A percentile compares a stretch with the other conserved stretches of the same genome.
These are phyloP conservation scores for Ceyx melanurus DNA, from an alignment of 2,113 vertebrate genomes.

Conservation along the genomic window DNA sequence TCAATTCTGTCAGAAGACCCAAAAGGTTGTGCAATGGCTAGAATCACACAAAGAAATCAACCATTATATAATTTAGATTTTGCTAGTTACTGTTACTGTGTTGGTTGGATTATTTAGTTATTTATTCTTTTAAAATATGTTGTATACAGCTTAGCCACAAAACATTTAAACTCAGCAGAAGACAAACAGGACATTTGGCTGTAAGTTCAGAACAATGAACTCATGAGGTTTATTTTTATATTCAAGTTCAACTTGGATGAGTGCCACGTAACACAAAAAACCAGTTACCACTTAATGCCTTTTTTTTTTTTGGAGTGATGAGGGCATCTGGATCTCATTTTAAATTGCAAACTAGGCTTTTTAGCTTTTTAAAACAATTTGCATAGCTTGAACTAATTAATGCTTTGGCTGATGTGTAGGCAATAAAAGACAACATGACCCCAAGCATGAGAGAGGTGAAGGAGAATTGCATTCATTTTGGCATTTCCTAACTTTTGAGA, in stretches of 20 bases:
- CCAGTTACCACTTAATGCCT: constrained; percentile 25
- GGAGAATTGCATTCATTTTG: neutral
- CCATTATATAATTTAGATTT: constrained; percentile 18
- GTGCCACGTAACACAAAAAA: constrained; percentile 51
- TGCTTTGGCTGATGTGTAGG: constrained; percentile 42
- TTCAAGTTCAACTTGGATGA: constrained; percentile 35
- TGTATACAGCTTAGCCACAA: constrained; percentile 60
- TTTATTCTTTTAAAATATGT: constrained; percentile 9
- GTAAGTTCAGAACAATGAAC: constrained; percentile 68
- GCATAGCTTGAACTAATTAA: constrained; percentile 65
- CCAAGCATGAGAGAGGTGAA: constrained; percentile 26
- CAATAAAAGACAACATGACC: constrained; percentile 58
- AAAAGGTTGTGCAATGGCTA: constrained; percentile 32
- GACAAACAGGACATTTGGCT: constrained; percentile 58
- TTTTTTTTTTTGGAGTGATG: constrained; percentile 16
- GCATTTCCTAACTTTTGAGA: constrained; percentile 6
- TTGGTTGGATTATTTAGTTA: neutral
- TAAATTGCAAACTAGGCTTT: constrained; percentile 56
- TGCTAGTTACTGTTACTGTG: constrained; percentile 41
- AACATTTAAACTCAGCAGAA: constrained; percentile 56
- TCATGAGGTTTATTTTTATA: constrained; percentile 71
- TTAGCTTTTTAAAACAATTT: constrained; percentile 55
- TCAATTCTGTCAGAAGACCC: constrained; percentile 10
- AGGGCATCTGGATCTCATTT: constrained; percentile 51
- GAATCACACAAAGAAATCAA: constrained; percentile 23